Evolutionary conservation across 2,797 vertebrate genomes (phyloP).

Genomic region (Phrynocephalus guinanensis): DNA sequence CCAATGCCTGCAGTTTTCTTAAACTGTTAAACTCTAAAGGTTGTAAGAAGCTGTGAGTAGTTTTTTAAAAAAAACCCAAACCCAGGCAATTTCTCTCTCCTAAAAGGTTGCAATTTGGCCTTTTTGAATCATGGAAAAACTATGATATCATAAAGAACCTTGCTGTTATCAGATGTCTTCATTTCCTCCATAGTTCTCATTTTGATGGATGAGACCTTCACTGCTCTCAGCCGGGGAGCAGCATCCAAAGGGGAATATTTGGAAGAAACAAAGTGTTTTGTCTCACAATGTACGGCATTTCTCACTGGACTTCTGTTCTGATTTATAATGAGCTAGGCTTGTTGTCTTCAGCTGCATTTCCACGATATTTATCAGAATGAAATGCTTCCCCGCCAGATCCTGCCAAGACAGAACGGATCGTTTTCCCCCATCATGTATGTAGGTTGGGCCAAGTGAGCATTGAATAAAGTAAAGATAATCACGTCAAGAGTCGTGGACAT

Average conservation of each 20-base stretch:
- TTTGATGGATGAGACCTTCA: slow-evolving; percentile 26
- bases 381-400: background rate
- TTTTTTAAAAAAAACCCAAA: background rate
- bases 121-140: slow-evolving; percentile 20
- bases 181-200: slow-evolving; percentile 25
- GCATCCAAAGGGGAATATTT: slow-evolving; percentile 20
- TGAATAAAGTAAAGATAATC: background rate
- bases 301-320: background rate
- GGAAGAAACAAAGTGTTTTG: slow-evolving; percentile 31
- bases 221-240: background rate
- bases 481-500: slow-evolving; percentile 11
- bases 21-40: background rate
- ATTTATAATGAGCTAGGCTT: slow-evolving; percentile 21
- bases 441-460: slow-evolving; percentile 11
- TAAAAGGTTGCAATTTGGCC: slow-evolving; percentile 11
- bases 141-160: slow-evolving; percentile 23
- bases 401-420: slow-evolving; percentile 12
- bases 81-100: background rate
- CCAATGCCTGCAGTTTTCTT: background rate
- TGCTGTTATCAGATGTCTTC: slow-evolving; percentile 25
- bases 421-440: slow-evolving; percentile 1
- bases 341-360: slow-evolving; percentile 7
- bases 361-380: slow-evolving; percentile 16
- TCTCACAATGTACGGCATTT: slow-evolving; percentile 17
- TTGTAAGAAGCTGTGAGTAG: slow-evolving; percentile 2